A percentile compares a stretch with the other conserved stretches of the same genome.
Conservation (phyloP, 2,888 invertebrate species). For the Andricus quercusramuli region DNA sequence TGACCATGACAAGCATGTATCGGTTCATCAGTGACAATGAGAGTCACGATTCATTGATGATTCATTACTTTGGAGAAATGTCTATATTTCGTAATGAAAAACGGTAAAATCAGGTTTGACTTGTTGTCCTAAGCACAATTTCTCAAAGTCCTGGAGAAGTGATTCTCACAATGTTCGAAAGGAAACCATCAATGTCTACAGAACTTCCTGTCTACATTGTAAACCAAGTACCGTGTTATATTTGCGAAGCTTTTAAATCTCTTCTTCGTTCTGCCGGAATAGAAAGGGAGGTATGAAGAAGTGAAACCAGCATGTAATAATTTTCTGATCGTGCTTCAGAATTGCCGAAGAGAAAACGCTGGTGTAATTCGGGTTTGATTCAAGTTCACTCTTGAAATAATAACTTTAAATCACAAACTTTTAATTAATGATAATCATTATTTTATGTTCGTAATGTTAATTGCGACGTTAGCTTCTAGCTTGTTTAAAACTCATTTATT, state of each 20-base stretch:
- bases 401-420: neutral
- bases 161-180: neutral
- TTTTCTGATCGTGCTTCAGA: conserved; percentile 35
- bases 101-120: neutral
- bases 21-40: conserved; percentile 10
- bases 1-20: neutral
- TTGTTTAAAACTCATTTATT: too few species aligned
- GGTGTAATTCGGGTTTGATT: conserved; percentile 33
- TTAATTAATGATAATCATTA: neutral
- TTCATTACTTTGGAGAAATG: neutral
- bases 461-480: too few species aligned
- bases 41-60: neutral
- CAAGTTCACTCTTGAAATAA: neutral
- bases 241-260: conserved; percentile 57
- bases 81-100: too few species aligned
- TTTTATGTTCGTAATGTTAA: too few species aligned
- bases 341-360: conserved; percentile 47
- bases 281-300: conserved; percentile 1
- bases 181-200: conserved; percentile 19
- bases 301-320: conserved; percentile 52
- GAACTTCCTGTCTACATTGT: conserved; percentile 50
- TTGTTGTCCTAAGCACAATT: conserved; percentile 26
- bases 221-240: conserved; percentile 39
- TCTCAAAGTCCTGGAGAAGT: conserved; percentile 9
- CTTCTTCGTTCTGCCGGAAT: conserved; percentile 43